These are phyloP conservation scores for Eumacrocentrus americanus DNA, from an alignment of 2,888 invertebrate genomes.

Conservation along the genomic window DNA sequence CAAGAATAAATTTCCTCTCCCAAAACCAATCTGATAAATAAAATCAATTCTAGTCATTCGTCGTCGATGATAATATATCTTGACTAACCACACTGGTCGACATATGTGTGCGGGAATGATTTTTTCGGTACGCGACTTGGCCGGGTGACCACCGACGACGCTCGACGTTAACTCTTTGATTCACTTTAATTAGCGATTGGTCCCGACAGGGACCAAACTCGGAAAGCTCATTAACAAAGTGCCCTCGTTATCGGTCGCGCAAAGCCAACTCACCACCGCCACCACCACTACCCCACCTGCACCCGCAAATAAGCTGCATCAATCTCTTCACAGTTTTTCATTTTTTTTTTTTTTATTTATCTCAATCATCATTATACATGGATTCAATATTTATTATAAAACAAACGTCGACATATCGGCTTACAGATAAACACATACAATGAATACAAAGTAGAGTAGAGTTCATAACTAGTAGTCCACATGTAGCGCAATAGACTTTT, in stretches of 20 bases:
- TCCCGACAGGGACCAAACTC: slow-evolving; percentile 26
- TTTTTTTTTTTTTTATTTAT: neutral
- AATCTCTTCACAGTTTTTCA: neutral
- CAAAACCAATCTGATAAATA: slow-evolving; percentile 1
- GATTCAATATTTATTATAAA: slow-evolving; percentile 9
- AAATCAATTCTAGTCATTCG: slow-evolving; percentile 27
- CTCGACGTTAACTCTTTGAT: slow-evolving; percentile 21
- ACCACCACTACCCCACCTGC: slow-evolving; percentile 7
- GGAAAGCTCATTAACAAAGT: slow-evolving; percentile 30
- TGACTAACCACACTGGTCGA: slow-evolving; percentile 8
- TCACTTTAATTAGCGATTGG: slow-evolving; percentile 28
- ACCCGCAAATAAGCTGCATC: slow-evolving; percentile 10
- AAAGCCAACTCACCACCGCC: slow-evolving; percentile 5
- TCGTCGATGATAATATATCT: slow-evolving; percentile 18
- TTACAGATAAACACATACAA: slow-evolving; percentile 48
- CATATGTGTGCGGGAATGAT: slow-evolving; percentile 6
- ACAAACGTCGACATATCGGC: slow-evolving; percentile 39
- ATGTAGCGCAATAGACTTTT: slow-evolving; percentile 59
- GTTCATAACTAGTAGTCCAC: slow-evolving; percentile 59
- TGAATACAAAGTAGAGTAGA: slow-evolving; percentile 59
- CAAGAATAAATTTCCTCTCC: slow-evolving; percentile 1
- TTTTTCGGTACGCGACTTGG: slow-evolving; percentile 5
- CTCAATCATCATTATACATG: slow-evolving; percentile 1
- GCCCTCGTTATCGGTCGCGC: slow-evolving; percentile 29
- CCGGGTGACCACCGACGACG: slow-evolving; percentile 12